phyloP scores from a whole-genome alignment of 2,888 invertebrate species.

The Cordilura impudica region DNA sequence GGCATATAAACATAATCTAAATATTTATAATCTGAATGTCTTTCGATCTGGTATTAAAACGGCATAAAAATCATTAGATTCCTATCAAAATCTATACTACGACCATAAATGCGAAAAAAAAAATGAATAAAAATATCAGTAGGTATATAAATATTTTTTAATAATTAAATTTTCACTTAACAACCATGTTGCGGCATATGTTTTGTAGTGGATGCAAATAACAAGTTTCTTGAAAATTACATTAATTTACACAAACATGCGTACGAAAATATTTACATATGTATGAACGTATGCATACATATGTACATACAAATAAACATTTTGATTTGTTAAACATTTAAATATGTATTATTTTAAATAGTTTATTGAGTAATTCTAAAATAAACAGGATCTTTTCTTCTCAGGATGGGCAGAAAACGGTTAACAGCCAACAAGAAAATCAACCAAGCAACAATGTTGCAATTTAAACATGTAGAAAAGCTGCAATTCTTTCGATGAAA shows the following conservation, averaged over 20 bases:
- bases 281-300: not conserved
- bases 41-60: too few relatives aligned
- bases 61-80: too few relatives aligned
- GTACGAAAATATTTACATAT: not conserved
- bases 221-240: constrained; percentile 40
- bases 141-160: constrained; percentile 42
- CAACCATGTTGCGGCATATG: constrained; percentile 56
- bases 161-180: constrained; percentile 56
- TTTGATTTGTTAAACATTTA: constrained; percentile 64
- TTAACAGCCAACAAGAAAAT: constrained; percentile 18
- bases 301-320: constrained; percentile 62
- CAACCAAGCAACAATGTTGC: constrained; percentile 63
- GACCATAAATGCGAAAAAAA: not conserved
- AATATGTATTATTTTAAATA: constrained; percentile 62
- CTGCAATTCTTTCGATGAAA: constrained; percentile 62
- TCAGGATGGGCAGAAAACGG: constrained; percentile 20
- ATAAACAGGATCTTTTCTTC: constrained; percentile 44
- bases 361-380: constrained; percentile 51
- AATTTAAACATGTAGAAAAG: constrained; percentile 58
- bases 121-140: not conserved
- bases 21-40: too few relatives aligned
- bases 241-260: not conserved
- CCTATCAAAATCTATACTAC: too few relatives aligned
- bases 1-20: too few relatives aligned
- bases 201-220: constrained; percentile 51